phyloP scores from a whole-genome alignment of 23 tunicate species.

The Styela plicata region DNA sequence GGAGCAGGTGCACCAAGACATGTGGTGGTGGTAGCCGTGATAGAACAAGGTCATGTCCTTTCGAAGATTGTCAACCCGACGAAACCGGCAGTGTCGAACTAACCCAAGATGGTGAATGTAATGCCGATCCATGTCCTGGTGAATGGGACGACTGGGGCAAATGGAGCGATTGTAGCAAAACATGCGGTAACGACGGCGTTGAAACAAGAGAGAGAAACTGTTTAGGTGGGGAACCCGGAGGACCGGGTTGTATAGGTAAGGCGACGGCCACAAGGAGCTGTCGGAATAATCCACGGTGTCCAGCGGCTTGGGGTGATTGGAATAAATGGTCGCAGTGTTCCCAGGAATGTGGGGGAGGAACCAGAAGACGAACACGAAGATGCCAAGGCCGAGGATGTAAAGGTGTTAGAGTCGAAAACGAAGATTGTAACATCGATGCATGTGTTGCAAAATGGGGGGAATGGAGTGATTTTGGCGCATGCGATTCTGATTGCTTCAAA shows the following conservation, averaged over 20 bases:
- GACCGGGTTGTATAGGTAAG: conserved; percentile 6
- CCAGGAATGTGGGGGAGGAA: neutral
- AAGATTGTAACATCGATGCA: neutral
- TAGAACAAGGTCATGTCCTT: conserved; percentile 23
- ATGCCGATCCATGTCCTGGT: neutral
- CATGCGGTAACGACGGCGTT: neutral
- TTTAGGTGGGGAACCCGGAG: neutral
- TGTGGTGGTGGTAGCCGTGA: conserved; percentile 29
- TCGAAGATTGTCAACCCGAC: neutral
- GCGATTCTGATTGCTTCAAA: neutral
- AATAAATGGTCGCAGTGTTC: neutral
- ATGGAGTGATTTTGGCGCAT: neutral
- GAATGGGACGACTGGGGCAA: neutral
- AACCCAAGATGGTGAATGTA: neutral
- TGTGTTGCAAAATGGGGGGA: neutral
- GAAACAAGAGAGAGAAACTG: neutral
- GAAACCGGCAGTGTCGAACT: neutral
- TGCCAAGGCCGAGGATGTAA: neutral
- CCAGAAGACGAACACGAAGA: neutral
- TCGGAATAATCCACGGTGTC: neutral
- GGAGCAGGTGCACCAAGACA: conserved; percentile 17
- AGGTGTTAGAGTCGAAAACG: neutral
- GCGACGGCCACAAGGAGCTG: neutral
- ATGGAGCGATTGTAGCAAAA: neutral
- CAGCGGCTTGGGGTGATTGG: neutral